Evolutionary conservation across 2,113 vertebrate species (phyloP), one percentile per base, ranked within the genome.

Genomic region (Miniopterus natalensis): DNA sequence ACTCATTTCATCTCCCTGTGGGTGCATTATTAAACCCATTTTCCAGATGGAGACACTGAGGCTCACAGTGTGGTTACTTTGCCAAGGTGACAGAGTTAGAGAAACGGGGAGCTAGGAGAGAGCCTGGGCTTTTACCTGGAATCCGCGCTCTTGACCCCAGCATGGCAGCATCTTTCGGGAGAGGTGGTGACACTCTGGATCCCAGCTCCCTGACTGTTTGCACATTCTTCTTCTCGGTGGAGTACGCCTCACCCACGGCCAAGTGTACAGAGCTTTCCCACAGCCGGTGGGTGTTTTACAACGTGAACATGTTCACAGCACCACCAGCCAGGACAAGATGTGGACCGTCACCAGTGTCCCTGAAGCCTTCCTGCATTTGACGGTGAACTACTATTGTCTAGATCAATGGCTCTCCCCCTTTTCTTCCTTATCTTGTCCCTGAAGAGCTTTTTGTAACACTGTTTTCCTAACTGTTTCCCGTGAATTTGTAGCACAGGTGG

Each of bases 1-100:
- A 7, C n/a, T 75, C 5, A 7, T 14, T 63, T 45, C 18, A 1
- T 68, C 36, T 42, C 4, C 1, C 12, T 0, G 1, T 53, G 78
- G 27, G 18, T 25, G 59, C 5, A n/a, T 55, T 17, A 5, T 9
- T n/a, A 88, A 73, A 36, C 42, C 53, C 59, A 68, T 49, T 84
- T 92, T 81, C 47, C 9, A n/a, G 59, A 55, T 73, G 80, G 31
- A 65, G 68, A 88, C n/a, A 20, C 15, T 0, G 87, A 91, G 61
- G n/a, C 14, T 66, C 18, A 55, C 63, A 14, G 20, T n/a, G 21
- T 53, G 18, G 7, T 51, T 59, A n/a, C n/a, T 61, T 81, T 18
- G 7, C 20, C 36, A 25, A n/a, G 14, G 18, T 61, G 8, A 27
- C 18, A 31, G 7, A 3, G 6, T 4, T 59, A 80, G 20, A 18